These are phyloP conservation scores for Cephonodes hylas DNA, from an alignment of 2,888 invertebrate species.

Conservation along the genomic window DNA sequence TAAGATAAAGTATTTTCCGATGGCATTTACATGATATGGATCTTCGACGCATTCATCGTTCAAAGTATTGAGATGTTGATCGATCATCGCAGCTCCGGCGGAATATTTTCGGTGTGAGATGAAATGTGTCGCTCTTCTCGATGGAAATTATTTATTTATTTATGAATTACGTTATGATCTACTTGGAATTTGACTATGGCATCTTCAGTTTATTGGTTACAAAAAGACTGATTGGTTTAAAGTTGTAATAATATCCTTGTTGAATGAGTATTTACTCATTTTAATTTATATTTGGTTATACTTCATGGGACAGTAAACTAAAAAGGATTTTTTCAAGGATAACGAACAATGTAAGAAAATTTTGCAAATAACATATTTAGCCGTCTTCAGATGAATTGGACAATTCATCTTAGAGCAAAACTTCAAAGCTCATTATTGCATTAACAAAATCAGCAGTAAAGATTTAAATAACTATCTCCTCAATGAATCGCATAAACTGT, in stretches of 20 bases:
- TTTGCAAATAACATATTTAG: too few species aligned
- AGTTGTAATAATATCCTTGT: neutral
- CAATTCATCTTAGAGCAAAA: too few species aligned
- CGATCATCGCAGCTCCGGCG: neutral
- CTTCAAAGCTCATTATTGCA: too few species aligned
- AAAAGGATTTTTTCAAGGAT: too few species aligned
- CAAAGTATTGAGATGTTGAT: neutral
- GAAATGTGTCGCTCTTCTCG: neutral
- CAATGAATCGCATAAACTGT: too few species aligned
- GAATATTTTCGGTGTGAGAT: neutral
- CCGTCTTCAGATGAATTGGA: too few species aligned
- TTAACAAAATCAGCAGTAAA: too few species aligned
- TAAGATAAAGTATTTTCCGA: neutral
- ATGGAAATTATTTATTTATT: neutral
- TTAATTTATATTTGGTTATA: too few species aligned
- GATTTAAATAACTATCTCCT: too few species aligned
- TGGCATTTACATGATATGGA: neutral
- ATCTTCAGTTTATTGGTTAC: neutral
- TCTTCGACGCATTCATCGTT: neutral
- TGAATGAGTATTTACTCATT: too few species aligned
- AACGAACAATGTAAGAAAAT: too few species aligned
- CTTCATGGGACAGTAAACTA: too few species aligned
- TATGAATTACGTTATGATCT: neutral
- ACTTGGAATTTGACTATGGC: neutral
- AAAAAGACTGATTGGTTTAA: neutral